These are phyloP conservation scores for Periophthalmus magnuspinnatus DNA, from an alignment of 2,797 vertebrate species.

Conservation along the genomic window DNA sequence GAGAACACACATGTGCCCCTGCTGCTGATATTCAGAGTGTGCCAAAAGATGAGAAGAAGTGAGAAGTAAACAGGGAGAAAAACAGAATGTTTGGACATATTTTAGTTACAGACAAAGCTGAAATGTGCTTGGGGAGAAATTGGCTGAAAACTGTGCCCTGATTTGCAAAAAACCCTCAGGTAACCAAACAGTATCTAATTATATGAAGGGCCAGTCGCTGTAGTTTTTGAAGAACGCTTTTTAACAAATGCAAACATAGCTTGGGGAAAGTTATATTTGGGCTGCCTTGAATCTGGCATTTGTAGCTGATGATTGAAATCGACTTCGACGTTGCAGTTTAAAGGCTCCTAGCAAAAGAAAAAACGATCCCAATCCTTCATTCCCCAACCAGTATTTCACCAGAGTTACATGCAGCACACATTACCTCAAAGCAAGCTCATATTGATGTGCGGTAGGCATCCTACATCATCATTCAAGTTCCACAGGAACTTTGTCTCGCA, in stretches of 20 bases:
- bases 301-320: slow-evolving; percentile 42
- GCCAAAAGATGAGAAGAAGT: slow-evolving; percentile 21
- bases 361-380: slow-evolving; percentile 25
- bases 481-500: slow-evolving; percentile 47
- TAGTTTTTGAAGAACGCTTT: slow-evolving; percentile 1
- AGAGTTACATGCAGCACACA: slow-evolving; percentile 33
- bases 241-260: slow-evolving; percentile 17
- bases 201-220: not conserved
- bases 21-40: slow-evolving; percentile 14
- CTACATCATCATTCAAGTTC: slow-evolving; percentile 35
- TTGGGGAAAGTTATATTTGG: slow-evolving; percentile 21
- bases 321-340: slow-evolving; percentile 44
- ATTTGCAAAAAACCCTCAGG: slow-evolving; percentile 7
- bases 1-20: slow-evolving; percentile 35
- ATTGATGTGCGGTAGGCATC: slow-evolving; percentile 44
- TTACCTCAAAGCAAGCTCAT: slow-evolving; percentile 48
- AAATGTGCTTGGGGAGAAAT: not conserved
- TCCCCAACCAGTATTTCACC: slow-evolving; percentile 30
- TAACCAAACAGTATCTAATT: slow-evolving; percentile 11
- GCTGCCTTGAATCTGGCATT: slow-evolving; percentile 18
- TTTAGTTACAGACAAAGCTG: slow-evolving; percentile 8
- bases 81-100: slow-evolving; percentile 8
- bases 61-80: slow-evolving; percentile 8
- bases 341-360: slow-evolving; percentile 35
- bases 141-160: slow-evolving; percentile 13